Conservation (phyloP, 2,888 invertebrate species). For the Acanthosepion lycidas region DNA sequence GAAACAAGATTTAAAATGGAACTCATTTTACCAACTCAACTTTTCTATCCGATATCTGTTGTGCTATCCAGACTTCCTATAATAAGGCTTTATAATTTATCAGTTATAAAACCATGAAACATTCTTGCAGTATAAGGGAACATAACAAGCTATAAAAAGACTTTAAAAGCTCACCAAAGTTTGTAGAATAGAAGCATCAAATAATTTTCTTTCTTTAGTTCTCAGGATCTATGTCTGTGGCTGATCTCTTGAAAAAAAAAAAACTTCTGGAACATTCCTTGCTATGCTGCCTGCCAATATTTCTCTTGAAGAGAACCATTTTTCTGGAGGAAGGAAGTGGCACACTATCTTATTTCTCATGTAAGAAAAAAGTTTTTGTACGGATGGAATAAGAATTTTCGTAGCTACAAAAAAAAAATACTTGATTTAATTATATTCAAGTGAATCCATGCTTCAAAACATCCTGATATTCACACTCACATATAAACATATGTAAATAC, state of each 20-base stretch:
- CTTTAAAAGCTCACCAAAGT: not conserved
- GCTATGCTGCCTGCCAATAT: not conserved
- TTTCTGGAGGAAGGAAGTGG: not conserved
- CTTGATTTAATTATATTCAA: not conserved
- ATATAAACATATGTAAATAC: too few species aligned
- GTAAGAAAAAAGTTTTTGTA: not conserved
- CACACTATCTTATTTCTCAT: not conserved
- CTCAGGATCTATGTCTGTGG: not conserved
- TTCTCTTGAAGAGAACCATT: conserved; percentile 5
- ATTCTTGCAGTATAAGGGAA: too few species aligned
- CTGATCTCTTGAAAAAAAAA: not conserved
- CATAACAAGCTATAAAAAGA: not conserved
- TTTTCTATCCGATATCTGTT: too few species aligned
- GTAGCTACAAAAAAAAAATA: not conserved
- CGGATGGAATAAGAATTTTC: not conserved
- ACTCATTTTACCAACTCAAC: too few species aligned
- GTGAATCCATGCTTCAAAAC: not conserved
- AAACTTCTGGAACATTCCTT: not conserved
- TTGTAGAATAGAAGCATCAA: not conserved
- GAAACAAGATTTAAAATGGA: too few species aligned
- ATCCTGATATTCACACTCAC: too few species aligned
- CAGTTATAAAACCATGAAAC: not conserved
- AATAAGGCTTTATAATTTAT: too few species aligned
- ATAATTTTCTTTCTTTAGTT: not conserved
- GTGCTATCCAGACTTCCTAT: too few species aligned